phyloP scores from a whole-genome alignment of 2,113 vertebrate genomes.

The Pangasianodon gigas region DNA sequence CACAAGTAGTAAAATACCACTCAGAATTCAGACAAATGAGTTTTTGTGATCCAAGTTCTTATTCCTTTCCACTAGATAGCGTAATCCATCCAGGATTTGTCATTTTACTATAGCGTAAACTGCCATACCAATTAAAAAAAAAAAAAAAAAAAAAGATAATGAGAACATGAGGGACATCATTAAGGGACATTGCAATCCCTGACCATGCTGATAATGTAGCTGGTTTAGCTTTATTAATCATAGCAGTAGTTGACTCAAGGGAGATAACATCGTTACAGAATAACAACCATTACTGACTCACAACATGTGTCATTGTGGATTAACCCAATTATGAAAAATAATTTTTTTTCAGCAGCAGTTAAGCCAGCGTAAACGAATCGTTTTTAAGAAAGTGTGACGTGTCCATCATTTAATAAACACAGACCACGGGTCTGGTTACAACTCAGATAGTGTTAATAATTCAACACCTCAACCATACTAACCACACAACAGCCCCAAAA shows the following conservation, averaged over 20 bases:
- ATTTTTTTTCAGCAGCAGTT: not conserved
- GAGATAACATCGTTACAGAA: not conserved
- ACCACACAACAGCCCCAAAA: not conserved
- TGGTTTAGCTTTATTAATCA: slow-evolving; percentile 15
- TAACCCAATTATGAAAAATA: not conserved
- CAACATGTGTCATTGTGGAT: not conserved
- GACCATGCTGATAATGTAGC: not conserved
- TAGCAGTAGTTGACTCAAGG: not conserved
- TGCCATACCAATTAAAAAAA: not conserved
- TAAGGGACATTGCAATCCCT: not conserved
- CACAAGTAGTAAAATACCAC: not conserved
- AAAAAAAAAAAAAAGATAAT: not conserved
- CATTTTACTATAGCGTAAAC: not conserved
- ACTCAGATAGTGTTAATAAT: not conserved
- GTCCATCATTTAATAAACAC: not conserved
- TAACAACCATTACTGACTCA: not conserved
- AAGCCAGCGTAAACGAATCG: not conserved
- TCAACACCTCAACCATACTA: not conserved
- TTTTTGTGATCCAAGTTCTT: not conserved
- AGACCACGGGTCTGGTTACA: not conserved
- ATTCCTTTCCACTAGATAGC: not conserved
- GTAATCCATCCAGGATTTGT: not conserved
- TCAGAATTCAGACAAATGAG: not conserved
- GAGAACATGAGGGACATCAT: not conserved
- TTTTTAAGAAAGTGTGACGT: not conserved